Evolutionary conservation across 1,140 invertebrate species (phyloP).

Genomic region (Pinna nobilis): DNA sequence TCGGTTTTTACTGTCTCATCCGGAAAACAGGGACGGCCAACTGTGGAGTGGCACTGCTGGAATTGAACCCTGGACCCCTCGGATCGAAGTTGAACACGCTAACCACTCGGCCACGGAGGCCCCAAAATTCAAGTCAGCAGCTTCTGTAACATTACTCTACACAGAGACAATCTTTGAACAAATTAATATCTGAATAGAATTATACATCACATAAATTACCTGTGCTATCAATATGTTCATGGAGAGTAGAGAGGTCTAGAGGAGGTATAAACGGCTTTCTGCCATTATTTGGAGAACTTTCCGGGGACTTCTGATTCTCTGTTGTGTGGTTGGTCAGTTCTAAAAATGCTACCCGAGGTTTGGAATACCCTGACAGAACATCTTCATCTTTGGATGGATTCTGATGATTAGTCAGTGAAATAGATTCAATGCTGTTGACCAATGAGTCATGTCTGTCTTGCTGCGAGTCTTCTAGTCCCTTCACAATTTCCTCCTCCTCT

Average conservation of each 20-base stretch:
- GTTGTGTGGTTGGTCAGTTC: slow-evolving; percentile 44
- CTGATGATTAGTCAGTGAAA: not conserved
- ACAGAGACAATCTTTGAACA: too few species aligned
- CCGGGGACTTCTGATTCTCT: slow-evolving; percentile 43
- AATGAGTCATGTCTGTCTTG: slow-evolving; percentile 13
- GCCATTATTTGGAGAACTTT: slow-evolving; percentile 57
- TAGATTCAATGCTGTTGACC: not conserved
- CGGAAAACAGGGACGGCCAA: too few species aligned
- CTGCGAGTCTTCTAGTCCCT: not conserved
- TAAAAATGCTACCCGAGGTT: slow-evolving; percentile 57
- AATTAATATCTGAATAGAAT: too few species aligned
- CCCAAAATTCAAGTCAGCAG: too few species aligned
- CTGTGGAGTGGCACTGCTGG: too few species aligned
- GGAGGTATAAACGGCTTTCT: slow-evolving; percentile 73
- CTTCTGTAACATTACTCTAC: too few species aligned
- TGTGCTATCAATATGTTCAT: slow-evolving; percentile 77
- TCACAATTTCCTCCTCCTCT: slow-evolving; percentile 38
- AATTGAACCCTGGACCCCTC: too few species aligned
- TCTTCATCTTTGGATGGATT: slow-evolving; percentile 29
- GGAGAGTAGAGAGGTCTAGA: slow-evolving; percentile 78
- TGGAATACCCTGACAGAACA: slow-evolving; percentile 36
- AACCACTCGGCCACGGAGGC: too few species aligned
- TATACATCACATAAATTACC: slow-evolving; percentile 58
- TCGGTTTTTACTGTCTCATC: too few species aligned
- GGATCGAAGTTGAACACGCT: too few species aligned